Base-by-base conservation (phyloP, 2,888 invertebrate genomes). In the Argynnis bischoffii region DNA sequence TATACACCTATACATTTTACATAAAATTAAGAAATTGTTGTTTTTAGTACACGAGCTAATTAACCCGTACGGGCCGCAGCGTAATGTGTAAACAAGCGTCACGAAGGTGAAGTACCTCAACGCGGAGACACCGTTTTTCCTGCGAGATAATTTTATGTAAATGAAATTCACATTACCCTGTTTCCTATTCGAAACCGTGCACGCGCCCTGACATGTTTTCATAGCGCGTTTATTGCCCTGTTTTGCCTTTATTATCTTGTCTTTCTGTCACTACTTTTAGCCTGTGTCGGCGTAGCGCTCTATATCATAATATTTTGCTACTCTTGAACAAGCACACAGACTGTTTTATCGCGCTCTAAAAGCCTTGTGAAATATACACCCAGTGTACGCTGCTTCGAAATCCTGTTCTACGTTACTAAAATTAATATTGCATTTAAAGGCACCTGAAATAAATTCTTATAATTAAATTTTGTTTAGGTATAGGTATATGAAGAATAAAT, bases 81-180 rank as follows among this genome's bases (percentile, higher is more conserved):
- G 83, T 85, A 85, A 86, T 82, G 80, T 77, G 83, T 85, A 88
- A 89, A 88, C 84, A 87, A 81, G 79, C 79, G 78, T 76, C 79
- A 79, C 73, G 73, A 80, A 81, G 80, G 79, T 77, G 74, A 71
- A 77, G 73, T 78, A 78, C 77, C 79, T 75, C 75, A 73, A 78
- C 73, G 76, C 77, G 73, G 76, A 82, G 82, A 86, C 81, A 84
- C 84, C 83, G 78, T 79, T 81, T 84, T 87, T 83, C 80, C 77
- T 79, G 79, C 77, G 79, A 82, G 81, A 90, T 91, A 89, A 91
- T 91, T 77, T 90, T 90, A 90, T 91, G 89, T 83, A 89, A 90
- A 92, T 89, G 88, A 87, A 86, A 90, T 90, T 86, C 88, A 83
- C 88, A 89, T 89, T 89, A 88, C 83, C 83, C 82, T 80, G 84